Conservation (phyloP, 2,113 vertebrate genomes). For the Hiodon alosoides region DNA sequence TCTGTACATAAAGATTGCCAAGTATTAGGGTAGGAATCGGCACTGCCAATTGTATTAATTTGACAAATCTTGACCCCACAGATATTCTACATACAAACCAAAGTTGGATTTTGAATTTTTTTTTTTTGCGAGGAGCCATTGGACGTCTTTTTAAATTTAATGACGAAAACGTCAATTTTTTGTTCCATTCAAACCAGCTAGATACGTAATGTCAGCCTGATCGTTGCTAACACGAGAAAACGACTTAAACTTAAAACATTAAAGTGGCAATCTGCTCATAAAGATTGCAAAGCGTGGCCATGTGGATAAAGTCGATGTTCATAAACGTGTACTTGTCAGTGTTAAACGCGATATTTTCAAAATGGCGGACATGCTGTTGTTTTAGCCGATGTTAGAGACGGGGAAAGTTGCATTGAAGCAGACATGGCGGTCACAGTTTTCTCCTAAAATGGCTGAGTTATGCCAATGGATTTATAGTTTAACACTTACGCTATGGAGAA, state of each 20-base stretch:
- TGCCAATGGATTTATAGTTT: no score
- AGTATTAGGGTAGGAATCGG: slow-evolving; percentile 37
- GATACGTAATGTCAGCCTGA: slow-evolving; percentile 1
- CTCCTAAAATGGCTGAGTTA: no score
- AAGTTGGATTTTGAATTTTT: not conserved
- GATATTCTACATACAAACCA: slow-evolving; percentile 25
- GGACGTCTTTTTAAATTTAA: not conserved
- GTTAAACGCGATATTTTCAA: not conserved
- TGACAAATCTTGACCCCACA: slow-evolving; percentile 39
- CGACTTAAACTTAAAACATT: slow-evolving; percentile 23
- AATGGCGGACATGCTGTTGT: slow-evolving; percentile 23
- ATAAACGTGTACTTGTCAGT: not conserved
- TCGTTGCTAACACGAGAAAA: not conserved
- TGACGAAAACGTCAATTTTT: not conserved
- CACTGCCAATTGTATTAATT: slow-evolving; percentile 47
- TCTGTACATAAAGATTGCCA: slow-evolving; percentile 98
- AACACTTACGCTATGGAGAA: no score
- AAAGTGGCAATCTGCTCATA: slow-evolving; percentile 62
- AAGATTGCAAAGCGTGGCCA: slow-evolving; percentile 57
- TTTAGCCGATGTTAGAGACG: slow-evolving; percentile 6
- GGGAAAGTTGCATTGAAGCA: not conserved
- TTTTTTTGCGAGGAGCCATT: not conserved
- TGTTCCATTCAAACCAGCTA: not conserved
- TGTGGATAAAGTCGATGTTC: slow-evolving; percentile 18
- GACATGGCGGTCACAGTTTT: not conserved